These are phyloP conservation scores for Sclerodermus sp. DNA, from an alignment of 2,888 invertebrate genomes.

Conservation along the genomic window DNA sequence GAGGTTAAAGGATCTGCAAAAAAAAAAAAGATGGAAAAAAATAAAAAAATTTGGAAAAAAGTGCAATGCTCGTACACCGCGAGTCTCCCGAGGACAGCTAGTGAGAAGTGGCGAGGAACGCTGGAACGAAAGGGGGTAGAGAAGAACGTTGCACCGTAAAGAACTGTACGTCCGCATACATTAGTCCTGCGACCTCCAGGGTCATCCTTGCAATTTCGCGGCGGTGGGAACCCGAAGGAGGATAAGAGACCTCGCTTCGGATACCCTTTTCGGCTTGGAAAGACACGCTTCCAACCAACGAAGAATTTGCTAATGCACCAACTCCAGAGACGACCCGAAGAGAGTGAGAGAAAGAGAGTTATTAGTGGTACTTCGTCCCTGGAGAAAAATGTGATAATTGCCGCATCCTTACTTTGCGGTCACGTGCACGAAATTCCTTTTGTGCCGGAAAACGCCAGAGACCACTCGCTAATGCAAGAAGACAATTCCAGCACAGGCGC, in stretches of 20 bases:
- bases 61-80: no score
- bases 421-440: no score
- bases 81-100: no score
- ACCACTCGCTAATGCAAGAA: no score
- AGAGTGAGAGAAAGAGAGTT: conserved; percentile 17
- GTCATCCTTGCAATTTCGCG: conserved; percentile 43
- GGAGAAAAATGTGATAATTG: not conserved
- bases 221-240: conserved; percentile 39
- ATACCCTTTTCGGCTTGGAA: conserved; percentile 15
- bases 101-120: no score
- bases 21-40: no score
- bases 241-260: conserved; percentile 18
- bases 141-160: conserved; percentile 22
- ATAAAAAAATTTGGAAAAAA: no score
- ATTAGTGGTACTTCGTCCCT: conserved; percentile 22
- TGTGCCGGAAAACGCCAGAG: no score
- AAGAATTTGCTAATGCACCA: conserved; percentile 19
- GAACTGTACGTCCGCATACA: conserved; percentile 44
- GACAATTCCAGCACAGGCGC: no score
- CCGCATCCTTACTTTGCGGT: no score
- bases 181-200: conserved; percentile 43
- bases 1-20: no score
- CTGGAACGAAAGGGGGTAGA: no score
- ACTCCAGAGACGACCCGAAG: not conserved
- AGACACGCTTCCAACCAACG: conserved; percentile 5